Evolutionary conservation across 2,888 invertebrate species (phyloP), one percentile per base, ranked within the genome.

Genomic region (Aphrophora alni): DNA sequence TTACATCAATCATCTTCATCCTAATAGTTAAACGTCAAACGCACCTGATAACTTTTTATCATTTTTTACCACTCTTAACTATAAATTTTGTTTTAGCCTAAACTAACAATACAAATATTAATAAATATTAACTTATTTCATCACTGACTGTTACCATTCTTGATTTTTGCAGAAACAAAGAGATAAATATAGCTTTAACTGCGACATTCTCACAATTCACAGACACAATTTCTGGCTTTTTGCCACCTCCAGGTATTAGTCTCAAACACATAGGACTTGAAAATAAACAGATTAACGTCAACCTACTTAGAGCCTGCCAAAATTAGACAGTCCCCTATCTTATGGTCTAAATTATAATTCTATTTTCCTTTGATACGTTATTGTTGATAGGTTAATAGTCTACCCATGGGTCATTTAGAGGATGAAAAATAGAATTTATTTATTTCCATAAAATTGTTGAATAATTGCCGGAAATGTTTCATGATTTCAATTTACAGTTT

Each of bases 141-240:
- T n/a, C n/a, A n/a, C n/a, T n/a, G n/a, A n/a, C n/a, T n/a, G n/a
- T n/a, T 33, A 33, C 8, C 33, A 5, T 33, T 33, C 33, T 33
- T 33, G 10, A 14, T 44, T 44, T 44, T 2, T 44, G 44, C 44
- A 59, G 21, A 21, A 59, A 21, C 59, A 59, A 59, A 59, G 59
- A 59, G 59, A 21, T 59, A 59, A 21, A 59, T 59, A 21, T 59
- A 59, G 59, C n/a, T 21, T 21, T 59, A 59, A 59, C 59, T 59
- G 59, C 59, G 59, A 21, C 59, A 59, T 59, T 59, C 59, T 59
- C 59, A 59, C 59, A 59, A 59, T 59, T 59, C 59, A 59, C 59
- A 59, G 59, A 59, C 59, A 59, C 59, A 59, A 59, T 59, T 59
- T 59, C 21, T 4, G 59, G 59, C 59, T 59, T 4, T 21, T 3